Evolutionary conservation across 2,888 invertebrate genomes (phyloP).

Genomic region (Sisyra nigra): DNA sequence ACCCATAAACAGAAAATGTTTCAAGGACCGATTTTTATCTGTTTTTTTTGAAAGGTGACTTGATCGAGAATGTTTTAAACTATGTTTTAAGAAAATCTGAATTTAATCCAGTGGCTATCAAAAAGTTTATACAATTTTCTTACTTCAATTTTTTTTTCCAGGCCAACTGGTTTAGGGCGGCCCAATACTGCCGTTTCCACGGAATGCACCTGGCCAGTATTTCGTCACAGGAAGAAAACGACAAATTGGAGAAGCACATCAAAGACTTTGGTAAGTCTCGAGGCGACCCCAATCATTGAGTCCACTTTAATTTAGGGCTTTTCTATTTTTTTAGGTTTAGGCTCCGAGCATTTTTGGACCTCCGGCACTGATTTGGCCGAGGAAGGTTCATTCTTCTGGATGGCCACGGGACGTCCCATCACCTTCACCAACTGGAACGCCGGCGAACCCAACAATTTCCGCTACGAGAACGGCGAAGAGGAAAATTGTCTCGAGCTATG

Average conservation of each 20-base stretch:
- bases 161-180: slow-evolving; percentile 88
- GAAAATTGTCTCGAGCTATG: slow-evolving; percentile 83
- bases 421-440: slow-evolving; percentile 90
- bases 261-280: slow-evolving; percentile 61
- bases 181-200: slow-evolving; percentile 83
- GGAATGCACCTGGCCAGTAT: slow-evolving; percentile 88
- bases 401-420: slow-evolving; percentile 76
- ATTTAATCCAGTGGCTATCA: no score
- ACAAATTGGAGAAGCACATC: slow-evolving; percentile 77
- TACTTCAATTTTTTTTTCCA: slow-evolving; percentile 28
- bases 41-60: no score
- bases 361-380: slow-evolving; percentile 84
- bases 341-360: slow-evolving; percentile 87
- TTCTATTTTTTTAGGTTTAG: no score
- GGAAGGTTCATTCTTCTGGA: slow-evolving; percentile 85
- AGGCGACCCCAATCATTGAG: no score
- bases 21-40: no score
- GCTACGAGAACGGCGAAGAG: slow-evolving; percentile 84
- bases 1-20: no score
- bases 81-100: no score
- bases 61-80: no score
- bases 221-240: slow-evolving; percentile 79
- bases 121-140: background rate
- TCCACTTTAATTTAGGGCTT: no score
- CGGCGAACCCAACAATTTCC: slow-evolving; percentile 86